Evolutionary conservation across 2,888 invertebrate genomes (phyloP).

Genomic region (Lasioglossum lativentre): DNA sequence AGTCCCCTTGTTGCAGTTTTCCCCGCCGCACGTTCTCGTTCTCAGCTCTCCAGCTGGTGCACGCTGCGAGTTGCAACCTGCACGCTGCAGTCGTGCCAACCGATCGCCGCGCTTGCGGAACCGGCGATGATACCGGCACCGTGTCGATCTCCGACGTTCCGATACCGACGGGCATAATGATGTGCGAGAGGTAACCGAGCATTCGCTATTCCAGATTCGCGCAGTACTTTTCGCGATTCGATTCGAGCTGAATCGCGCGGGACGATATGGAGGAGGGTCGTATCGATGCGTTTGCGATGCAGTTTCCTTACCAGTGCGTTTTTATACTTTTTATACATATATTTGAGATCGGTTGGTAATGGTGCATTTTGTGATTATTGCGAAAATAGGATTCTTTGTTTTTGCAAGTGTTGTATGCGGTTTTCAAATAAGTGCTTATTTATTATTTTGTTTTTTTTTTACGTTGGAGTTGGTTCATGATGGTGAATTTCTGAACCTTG

Average conservation of each 20-base stretch:
- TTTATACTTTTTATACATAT: neutral
- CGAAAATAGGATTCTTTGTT: neutral
- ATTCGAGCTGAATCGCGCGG: neutral
- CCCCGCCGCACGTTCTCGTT: conserved; percentile 13
- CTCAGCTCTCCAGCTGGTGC: conserved; percentile 42
- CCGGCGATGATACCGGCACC: conserved; percentile 31
- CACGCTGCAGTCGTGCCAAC: conserved; percentile 5
- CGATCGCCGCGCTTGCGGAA: conserved; percentile 31
- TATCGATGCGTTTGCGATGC: neutral
- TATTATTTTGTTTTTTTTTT: neutral
- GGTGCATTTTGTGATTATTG: neutral
- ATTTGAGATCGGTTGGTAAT: neutral
- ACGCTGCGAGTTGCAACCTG: conserved; percentile 10
- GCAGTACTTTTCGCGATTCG: neutral
- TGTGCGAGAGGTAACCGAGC: conserved; percentile 25
- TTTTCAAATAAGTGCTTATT: neutral
- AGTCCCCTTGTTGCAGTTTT: conserved; percentile 47
- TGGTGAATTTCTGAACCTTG: neutral
- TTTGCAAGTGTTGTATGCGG: neutral
- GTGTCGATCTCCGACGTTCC: neutral
- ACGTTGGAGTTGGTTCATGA: neutral
- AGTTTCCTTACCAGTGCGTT: neutral
- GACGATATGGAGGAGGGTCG: neutral
- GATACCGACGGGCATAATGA: neutral
- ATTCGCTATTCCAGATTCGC: neutral